phyloP scores from a whole-genome alignment of 2,797 vertebrate species.

The Gymnocypris eckloni region DNA sequence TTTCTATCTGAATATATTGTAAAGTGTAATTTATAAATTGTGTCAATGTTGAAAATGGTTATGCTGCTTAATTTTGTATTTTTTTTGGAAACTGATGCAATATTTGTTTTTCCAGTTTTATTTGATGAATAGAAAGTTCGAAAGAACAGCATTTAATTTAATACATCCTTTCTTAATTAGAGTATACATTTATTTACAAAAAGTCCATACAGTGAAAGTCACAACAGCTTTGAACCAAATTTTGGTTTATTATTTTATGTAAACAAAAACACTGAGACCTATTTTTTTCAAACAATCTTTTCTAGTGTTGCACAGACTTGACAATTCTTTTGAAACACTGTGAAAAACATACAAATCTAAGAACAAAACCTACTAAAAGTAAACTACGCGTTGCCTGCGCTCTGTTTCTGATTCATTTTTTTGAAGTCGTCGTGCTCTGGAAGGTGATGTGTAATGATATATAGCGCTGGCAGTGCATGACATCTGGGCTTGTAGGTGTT shows the following conservation, averaged over 20 bases:
- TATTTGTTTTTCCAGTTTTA: no score
- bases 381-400: background rate
- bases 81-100: no score
- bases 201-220: background rate
- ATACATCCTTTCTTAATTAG: no score
- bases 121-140: background rate
- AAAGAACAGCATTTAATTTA: background rate
- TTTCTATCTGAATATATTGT: no score
- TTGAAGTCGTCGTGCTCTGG: conserved; percentile 23
- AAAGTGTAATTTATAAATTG: no score
- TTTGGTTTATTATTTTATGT: background rate
- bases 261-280: background rate
- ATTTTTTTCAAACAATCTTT: no score
- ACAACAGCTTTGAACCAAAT: background rate
- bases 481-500: conserved; percentile 40
- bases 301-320: no score
- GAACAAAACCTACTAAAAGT: background rate
- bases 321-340: background rate
- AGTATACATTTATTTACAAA: no score
- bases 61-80: no score
- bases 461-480: conserved; percentile 20
- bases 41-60: no score
- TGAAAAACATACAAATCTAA: background rate
- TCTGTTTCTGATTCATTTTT: background rate
- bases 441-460: conserved; percentile 35